phyloP scores from a whole-genome alignment of 2,113 vertebrate genomes.

The Syngnathus floridae region DNA sequence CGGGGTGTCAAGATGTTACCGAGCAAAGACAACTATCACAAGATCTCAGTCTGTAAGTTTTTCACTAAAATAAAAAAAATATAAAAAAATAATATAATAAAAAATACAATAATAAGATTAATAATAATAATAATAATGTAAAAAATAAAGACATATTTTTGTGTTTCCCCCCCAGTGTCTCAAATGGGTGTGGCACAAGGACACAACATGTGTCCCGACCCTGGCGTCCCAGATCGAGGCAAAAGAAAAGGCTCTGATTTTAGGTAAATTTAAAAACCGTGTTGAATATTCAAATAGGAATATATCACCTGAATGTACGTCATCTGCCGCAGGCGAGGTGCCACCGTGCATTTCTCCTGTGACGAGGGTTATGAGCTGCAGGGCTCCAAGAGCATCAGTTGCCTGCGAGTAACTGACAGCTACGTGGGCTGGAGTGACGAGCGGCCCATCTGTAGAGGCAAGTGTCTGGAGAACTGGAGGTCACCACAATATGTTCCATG shows the following conservation, averaged over 20 bases:
- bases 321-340: slow-evolving; percentile 77
- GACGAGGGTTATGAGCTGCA: slow-evolving; percentile 96
- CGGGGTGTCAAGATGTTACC: slow-evolving; percentile 96
- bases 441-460: slow-evolving; percentile 93
- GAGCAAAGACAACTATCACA: slow-evolving; percentile 96
- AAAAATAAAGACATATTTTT: not conserved
- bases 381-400: slow-evolving; percentile 96
- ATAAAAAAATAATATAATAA: no score
- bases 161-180: slow-evolving; percentile 73
- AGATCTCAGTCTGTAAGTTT: slow-evolving; percentile 97
- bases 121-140: no score
- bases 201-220: slow-evolving; percentile 98
- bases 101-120: no score
- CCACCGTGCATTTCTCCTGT: slow-evolving; percentile 95
- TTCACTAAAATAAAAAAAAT: no score
- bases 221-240: slow-evolving; percentile 92
- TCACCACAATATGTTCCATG: slow-evolving; percentile 5
- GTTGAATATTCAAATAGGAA: not conserved
- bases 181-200: slow-evolving; percentile 98
- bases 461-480: slow-evolving; percentile 23
- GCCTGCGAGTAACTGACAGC: slow-evolving; percentile 91
- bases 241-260: slow-evolving; percentile 98
- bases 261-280: slow-evolving; percentile 74
- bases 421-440: slow-evolving; percentile 98
- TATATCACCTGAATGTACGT: slow-evolving; percentile 7